Evolutionary conservation across 1,140 invertebrate species (phyloP), one percentile per base, ranked within the genome.

Genomic region (Euschistus heros): DNA sequence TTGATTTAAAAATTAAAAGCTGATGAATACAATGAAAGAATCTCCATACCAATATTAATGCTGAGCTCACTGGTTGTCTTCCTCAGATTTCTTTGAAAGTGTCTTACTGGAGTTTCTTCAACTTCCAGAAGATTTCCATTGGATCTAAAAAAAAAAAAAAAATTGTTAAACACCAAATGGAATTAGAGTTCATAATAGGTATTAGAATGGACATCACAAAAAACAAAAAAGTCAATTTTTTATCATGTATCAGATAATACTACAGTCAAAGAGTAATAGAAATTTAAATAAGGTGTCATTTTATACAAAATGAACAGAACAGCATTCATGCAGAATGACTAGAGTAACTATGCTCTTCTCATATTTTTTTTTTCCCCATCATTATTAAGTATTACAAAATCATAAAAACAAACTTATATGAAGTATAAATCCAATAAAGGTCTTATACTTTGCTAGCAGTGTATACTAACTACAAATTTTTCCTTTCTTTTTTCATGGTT

Each of bases 11-110:
- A n/a, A n/a, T n/a, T n/a, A n/a, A n/a, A n/a, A n/a, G n/a, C n/a
- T n/a, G n/a, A 22, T 22, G 24, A 18, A 52, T 18, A 52, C 3
- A 22, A 22, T 5, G 13, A 52, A 22, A 52, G 5, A 26, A 26
- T 10, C 50, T 20, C 15, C 24, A 22, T 65, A 66, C 66, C 68
- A 63, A 54, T 61, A 60, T 64, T 54, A 33, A 70, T 67, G 63
- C 66, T 69, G n/a, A 70, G n/a, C 50, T 71, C 70, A 44, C 68
- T 70, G 5, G 63, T 67, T n/a, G 69, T 71, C 63, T 69, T 71
- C 37, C 54, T 55, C 24, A 37, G 20, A 18, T 61, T 61, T 20
- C 33, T 57, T 37, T 37, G 33, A 13, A 37, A 37, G 33, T 37
- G 33, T 10, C 33, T 37, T 26, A 57, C 18, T 24, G 54, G 54